These are phyloP conservation scores for Motacilla tschutschensis DNA, from an alignment of 2,113 vertebrate species.

Conservation along the genomic window DNA sequence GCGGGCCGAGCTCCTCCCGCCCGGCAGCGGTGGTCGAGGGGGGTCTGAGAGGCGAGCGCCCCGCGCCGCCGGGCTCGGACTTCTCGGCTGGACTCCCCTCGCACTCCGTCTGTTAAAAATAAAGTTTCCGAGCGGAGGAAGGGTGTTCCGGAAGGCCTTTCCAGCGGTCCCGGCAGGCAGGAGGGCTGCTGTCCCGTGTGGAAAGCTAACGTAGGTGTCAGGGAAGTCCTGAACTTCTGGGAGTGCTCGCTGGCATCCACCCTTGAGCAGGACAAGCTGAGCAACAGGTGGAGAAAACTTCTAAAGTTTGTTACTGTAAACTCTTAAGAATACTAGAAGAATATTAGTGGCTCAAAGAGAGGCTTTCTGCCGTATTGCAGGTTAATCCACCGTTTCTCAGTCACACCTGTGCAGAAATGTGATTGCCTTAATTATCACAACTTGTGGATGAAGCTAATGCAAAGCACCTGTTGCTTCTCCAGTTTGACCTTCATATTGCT, in stretches of 20 bases:
- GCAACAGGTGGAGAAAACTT: background rate
- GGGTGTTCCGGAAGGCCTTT: background rate
- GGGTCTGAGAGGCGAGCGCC: background rate
- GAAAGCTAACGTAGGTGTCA: rapidly evolving
- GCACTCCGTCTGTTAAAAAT: background rate
- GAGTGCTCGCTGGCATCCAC: rapidly evolving
- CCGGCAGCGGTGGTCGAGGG: background rate
- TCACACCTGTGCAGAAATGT: background rate
- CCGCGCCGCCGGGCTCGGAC: background rate
- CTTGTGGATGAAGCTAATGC: background rate
- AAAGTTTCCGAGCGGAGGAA: background rate
- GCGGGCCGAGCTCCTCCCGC: background rate
- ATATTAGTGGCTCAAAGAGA: background rate
- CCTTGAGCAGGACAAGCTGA: background rate
- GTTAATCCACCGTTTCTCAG: background rate
- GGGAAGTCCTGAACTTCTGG: background rate
- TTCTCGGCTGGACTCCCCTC: background rate
- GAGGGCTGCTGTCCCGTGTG: rapidly evolving
- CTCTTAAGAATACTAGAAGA: background rate
- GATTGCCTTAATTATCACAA: background rate
- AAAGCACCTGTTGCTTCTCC: background rate
- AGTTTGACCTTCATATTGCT: background rate
- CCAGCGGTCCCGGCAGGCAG: rapidly evolving
- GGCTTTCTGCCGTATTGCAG: background rate
- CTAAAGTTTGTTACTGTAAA: background rate